These are phyloP conservation scores for Formica aserva DNA, from an alignment of 2,888 invertebrate genomes.

Conservation along the genomic window DNA sequence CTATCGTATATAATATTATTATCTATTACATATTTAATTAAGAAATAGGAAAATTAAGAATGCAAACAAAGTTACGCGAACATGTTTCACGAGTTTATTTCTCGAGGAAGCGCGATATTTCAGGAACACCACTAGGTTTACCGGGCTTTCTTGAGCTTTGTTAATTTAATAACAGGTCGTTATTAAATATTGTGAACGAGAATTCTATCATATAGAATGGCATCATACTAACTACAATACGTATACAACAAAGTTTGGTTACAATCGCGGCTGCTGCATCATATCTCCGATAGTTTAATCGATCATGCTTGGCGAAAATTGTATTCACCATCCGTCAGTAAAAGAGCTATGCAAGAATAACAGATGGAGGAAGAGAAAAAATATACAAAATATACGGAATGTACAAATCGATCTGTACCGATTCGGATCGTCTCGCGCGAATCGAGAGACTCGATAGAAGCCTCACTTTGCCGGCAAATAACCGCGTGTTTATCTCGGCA, in stretches of 20 bases:
- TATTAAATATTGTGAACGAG: constrained; percentile 19
- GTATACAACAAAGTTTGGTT: constrained; percentile 25
- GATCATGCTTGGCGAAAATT: constrained; percentile 17
- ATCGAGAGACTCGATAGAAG: constrained; percentile 39
- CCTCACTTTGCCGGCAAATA: constrained; percentile 46
- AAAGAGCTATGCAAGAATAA: background rate
- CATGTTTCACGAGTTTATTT: background rate
- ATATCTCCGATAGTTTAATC: constrained; percentile 34
- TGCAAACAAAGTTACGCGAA: background rate
- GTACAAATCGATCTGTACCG: constrained; percentile 24
- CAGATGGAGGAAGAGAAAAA: background rate
- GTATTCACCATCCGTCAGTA: background rate
- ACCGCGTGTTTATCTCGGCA: constrained; percentile 40
- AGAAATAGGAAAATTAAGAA: background rate
- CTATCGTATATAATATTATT: background rate
- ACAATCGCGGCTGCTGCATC: constrained; percentile 20
- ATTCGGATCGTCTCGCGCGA: constrained; percentile 38
- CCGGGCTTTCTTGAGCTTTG: background rate
- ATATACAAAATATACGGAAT: background rate
- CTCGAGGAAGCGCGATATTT: constrained; percentile 1
- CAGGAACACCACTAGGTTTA: background rate
- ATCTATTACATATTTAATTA: background rate
- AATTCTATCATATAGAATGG: constrained; percentile 5
- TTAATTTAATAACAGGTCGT: constrained; percentile 40
- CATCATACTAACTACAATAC: constrained; percentile 3